A percentile compares a stretch with the other conserved stretches of the same genome.
Evolutionary conservation across 2,113 vertebrate species (phyloP).

Genomic region (cattle (Bos taurus)): DNA sequence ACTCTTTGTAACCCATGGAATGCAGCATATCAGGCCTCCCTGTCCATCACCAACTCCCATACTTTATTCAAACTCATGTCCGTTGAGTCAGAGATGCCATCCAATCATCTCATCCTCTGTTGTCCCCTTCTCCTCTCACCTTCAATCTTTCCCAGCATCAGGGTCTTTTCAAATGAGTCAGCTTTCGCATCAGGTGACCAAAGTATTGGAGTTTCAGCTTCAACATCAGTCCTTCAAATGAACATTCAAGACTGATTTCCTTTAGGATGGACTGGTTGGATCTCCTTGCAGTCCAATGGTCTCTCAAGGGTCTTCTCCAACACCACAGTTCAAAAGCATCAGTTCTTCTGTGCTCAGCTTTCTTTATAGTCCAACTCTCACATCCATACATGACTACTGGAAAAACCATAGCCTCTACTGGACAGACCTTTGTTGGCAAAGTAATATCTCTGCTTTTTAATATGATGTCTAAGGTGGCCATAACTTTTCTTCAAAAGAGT

Average conservation of each 20-base stretch:
- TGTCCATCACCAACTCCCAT: not conserved
- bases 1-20: not conserved
- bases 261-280: not conserved
- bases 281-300: not conserved
- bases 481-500: not conserved
- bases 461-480: not conserved
- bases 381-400: not conserved
- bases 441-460: not conserved
- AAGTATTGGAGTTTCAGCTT: not conserved
- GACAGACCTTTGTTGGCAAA: not conserved
- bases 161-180: not conserved
- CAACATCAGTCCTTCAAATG: not conserved
- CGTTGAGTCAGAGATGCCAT: not conserved
- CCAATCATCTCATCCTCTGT: not conserved
- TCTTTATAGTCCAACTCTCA: not conserved
- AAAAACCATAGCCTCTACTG: not conserved
- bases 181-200: not conserved
- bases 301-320: not conserved
- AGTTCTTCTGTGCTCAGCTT: not conserved
- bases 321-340: not conserved
- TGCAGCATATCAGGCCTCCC: not conserved
- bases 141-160: not conserved
- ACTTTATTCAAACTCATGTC: not conserved
- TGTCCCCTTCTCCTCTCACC: not conserved
- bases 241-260: not conserved